Evolutionary conservation across 2,797 vertebrate species (phyloP).

Genomic region (Poeciliopsis turneri): DNA sequence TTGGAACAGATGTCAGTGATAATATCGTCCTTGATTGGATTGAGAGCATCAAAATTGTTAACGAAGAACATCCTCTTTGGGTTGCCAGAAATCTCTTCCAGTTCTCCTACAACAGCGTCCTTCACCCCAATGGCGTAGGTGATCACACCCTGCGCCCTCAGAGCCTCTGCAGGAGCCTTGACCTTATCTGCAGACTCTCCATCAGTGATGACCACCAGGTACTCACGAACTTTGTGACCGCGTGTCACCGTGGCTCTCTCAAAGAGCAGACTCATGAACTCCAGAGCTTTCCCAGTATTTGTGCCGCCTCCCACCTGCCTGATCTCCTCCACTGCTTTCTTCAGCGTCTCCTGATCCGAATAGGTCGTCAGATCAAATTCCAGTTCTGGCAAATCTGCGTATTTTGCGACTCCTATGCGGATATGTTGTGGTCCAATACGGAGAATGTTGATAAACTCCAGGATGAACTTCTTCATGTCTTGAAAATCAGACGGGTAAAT

Average conservation of each 20-base stretch:
- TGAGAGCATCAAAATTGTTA: conserved; percentile 84
- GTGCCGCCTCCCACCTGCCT: conserved; percentile 77
- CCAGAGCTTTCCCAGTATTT: conserved; percentile 78
- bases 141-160: conserved; percentile 71
- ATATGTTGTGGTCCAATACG: conserved; percentile 78
- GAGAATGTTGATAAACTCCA: conserved; percentile 77
- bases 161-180: conserved; percentile 64
- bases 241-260: conserved; percentile 56
- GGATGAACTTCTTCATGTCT: conserved; percentile 87
- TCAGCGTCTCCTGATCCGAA: conserved; percentile 48
- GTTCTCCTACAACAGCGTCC: conserved; percentile 61
- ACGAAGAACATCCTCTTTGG: conserved; percentile 79
- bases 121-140: conserved; percentile 86
- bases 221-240: conserved; percentile 64
- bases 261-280: conserved; percentile 76
- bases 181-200: conserved; percentile 82
- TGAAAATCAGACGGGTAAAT: conserved; percentile 76
- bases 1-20: conserved; percentile 83
- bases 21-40: conserved; percentile 81
- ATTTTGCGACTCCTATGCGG: conserved; percentile 83
- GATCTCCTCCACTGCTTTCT: conserved; percentile 76
- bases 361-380: conserved; percentile 77
- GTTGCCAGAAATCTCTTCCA: conserved; percentile 77
- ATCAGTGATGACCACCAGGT: conserved; percentile 87
- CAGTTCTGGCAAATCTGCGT: conserved; percentile 47